Evolutionary conservation across 2,888 invertebrate species (phyloP).

Genomic region (Meganola albula): DNA sequence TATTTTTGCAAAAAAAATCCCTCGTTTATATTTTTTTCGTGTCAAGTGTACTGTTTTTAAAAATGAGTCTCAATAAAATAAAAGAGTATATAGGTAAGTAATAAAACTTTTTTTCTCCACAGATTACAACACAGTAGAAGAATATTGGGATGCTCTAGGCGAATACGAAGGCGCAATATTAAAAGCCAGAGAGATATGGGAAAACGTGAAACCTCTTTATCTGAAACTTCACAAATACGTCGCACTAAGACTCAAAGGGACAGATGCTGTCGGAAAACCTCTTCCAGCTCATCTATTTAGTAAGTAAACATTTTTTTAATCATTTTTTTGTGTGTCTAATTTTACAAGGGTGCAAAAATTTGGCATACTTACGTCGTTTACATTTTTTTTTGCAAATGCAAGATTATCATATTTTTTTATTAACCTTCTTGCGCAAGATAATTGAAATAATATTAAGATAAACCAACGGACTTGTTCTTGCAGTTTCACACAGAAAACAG

Average conservation of each 20-base stretch:
- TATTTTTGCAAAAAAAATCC: too few relatives aligned
- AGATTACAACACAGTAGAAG: constrained; percentile 63
- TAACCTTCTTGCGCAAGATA: too few relatives aligned
- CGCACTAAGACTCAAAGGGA: constrained; percentile 60
- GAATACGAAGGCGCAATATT: constrained; percentile 72
- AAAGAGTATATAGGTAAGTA: not conserved
- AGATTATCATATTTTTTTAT: too few relatives aligned
- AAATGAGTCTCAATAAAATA: not conserved
- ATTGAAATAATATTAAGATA: too few relatives aligned
- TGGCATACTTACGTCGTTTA: too few relatives aligned
- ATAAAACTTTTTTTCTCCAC: constrained; percentile 15
- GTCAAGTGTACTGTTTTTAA: not conserved
- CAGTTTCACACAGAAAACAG: constrained; percentile 20
- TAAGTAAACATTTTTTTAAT: constrained; percentile 44
- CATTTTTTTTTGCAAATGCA: too few relatives aligned
- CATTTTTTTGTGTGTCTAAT: too few relatives aligned
- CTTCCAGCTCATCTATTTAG: constrained; percentile 73
- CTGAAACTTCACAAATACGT: constrained; percentile 75
- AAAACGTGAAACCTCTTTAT: constrained; percentile 74
- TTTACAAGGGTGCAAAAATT: too few relatives aligned
- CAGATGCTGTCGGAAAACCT: constrained; percentile 63
- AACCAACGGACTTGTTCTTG: too few relatives aligned
- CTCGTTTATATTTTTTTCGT: not conserved
- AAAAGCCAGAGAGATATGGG: constrained; percentile 74
- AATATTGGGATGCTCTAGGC: constrained; percentile 75